These are phyloP conservation scores for Orthosia gothica DNA, from an alignment of 2,888 invertebrate genomes.

Conservation along the genomic window DNA sequence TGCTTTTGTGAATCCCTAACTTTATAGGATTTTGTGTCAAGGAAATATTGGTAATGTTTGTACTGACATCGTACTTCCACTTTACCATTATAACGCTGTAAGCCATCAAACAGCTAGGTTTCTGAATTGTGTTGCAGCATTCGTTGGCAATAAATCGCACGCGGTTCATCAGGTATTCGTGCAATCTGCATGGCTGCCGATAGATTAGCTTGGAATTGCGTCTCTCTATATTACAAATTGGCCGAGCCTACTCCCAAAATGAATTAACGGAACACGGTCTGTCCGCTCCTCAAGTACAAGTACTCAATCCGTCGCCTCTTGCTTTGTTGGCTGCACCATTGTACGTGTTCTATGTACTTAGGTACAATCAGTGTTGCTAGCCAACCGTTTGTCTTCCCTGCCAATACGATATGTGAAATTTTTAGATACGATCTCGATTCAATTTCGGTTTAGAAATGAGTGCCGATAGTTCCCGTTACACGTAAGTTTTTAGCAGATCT, in stretches of 20 bases:
- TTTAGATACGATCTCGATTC: constrained; percentile 22
- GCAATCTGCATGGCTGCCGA: constrained; percentile 41
- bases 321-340: constrained; percentile 43
- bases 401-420: constrained; percentile 17
- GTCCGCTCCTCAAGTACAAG: constrained; percentile 39
- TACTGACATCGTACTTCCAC: neutral
- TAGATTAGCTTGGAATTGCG: constrained; percentile 30
- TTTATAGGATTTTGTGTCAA: neutral
- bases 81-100: constrained; percentile 1
- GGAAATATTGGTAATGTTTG: neutral
- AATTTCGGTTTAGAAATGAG: constrained; percentile 20
- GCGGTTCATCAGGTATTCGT: constrained; percentile 37
- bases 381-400: constrained; percentile 30
- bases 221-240: constrained; percentile 49
- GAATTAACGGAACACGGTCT: constrained; percentile 52
- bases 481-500: constrained; percentile 15
- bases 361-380: constrained; percentile 35
- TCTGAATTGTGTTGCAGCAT: constrained; percentile 4
- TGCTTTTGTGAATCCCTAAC: neutral
- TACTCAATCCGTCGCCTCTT: constrained; percentile 42
- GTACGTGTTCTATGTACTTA: constrained; percentile 23
- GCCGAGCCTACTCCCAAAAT: constrained; percentile 44
- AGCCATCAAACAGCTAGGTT: constrained; percentile 15
- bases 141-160: constrained; percentile 39
- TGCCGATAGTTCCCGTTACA: constrained; percentile 6